Base-by-base conservation (phyloP, 1,140 invertebrate genomes). In the Pogonomyrmex californicus region DNA sequence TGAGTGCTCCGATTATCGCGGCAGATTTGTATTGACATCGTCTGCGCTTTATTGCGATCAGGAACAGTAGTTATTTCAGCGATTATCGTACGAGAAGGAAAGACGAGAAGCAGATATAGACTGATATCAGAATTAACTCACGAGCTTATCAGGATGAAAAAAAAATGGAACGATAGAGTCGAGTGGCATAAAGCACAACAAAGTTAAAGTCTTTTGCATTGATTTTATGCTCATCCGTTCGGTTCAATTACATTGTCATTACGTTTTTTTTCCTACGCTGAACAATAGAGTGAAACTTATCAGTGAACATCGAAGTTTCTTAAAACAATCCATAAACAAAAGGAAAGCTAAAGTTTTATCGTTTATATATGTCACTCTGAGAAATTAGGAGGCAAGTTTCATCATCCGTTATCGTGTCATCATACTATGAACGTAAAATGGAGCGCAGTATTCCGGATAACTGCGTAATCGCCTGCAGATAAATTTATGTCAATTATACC, bases 1-100 rank as follows among this genome's bases (percentile, higher is more conserved):
- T 81, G 86, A 87, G 73, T 87, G 51, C 41, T 23, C 54, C 79
- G 79, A 73, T 83, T 75, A 75, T 83, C 66, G 41, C 68, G 41
- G 30, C 58, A 83, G 68, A 83, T 83, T 83, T 49, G 17, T 75
- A 83, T 75, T 60, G 66, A 75, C 68, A 54, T 82, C 79, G 65
- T 75, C 56, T 30, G 54, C 17, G 66, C 79, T 83, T 83, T 75
- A 75, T 75, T 83, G 41, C 54, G 38, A 63, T 30, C 68, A 49
- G 30, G 68, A 83, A 83, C 56, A 38, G 9, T 30, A 60, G 41
- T 75, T 73, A 6, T 62, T 60, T 12, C 56, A 33, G 12, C 54
- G 68, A 83, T 83, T 83, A 62, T 36, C 12, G 17, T 33, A 12
- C 9, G 7, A 44, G 44, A 5, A 14, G 44, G 30, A 17, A 56